These are phyloP conservation scores for Collichthys lucidus DNA, from an alignment of 2,113 vertebrate genomes.

Conservation along the genomic window DNA sequence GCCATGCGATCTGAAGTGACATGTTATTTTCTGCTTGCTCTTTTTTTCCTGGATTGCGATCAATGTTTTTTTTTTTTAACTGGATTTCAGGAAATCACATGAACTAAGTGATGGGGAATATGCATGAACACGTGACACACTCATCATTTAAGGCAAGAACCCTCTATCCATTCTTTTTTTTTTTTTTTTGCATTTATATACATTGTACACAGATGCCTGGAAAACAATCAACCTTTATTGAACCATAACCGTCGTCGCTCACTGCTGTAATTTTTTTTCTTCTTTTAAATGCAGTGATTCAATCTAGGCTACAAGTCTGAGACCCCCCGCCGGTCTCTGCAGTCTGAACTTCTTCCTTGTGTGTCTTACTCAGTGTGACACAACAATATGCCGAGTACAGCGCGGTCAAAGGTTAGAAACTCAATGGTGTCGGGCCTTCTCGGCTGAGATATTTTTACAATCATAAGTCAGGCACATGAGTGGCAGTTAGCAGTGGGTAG, in stretches of 20 bases:
- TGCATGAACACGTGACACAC: slow-evolving; percentile 22
- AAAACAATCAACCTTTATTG: slow-evolving; percentile 60
- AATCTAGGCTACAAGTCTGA: slow-evolving; percentile 9
- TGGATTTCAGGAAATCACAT: slow-evolving; percentile 47
- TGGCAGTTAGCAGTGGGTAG: slow-evolving; percentile 35
- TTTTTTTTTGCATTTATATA: slow-evolving; percentile 8
- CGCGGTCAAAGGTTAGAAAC: slow-evolving; percentile 51
- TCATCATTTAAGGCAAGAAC: slow-evolving; percentile 40
- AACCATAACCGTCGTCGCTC: slow-evolving; percentile 50
- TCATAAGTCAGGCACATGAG: slow-evolving; percentile 19
- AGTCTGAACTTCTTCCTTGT: slow-evolving; percentile 25
- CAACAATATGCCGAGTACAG: slow-evolving; percentile 16
- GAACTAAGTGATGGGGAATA: slow-evolving; percentile 46
- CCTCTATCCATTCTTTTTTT: slow-evolving; percentile 41
- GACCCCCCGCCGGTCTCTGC: not conserved
- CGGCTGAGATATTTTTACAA: slow-evolving; percentile 11
- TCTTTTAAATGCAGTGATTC: slow-evolving; percentile 11
- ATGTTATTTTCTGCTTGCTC: slow-evolving; percentile 64
- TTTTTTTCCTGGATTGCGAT: slow-evolving; percentile 75
- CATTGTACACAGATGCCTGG: slow-evolving; percentile 30
- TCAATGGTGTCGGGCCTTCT: not conserved
- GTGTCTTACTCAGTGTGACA: slow-evolving; percentile 29
- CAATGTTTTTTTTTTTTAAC: slow-evolving; percentile 49
- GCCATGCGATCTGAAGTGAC: slow-evolving; percentile 54
- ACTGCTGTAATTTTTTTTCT: slow-evolving; percentile 22